Base-by-base conservation (phyloP, 2,797 vertebrate species). In the Notolabrus celidotus region DNA sequence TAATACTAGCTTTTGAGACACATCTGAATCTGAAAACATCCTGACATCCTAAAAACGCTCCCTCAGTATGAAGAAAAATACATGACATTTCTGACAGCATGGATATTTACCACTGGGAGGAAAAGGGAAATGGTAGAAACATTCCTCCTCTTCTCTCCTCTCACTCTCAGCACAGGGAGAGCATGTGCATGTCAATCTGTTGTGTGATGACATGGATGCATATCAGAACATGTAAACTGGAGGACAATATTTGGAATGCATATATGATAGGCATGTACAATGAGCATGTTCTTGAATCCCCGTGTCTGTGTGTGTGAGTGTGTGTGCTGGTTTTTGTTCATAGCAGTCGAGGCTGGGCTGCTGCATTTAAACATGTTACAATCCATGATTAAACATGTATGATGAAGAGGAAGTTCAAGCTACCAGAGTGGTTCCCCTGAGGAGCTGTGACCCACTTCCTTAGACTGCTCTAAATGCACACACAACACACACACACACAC, bases 351-450 rank as follows among this genome's bases (percentile, higher is more conserved):
- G 17, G 63, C 60, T 67, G 19, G 47, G 54, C 71, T 7, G 7
- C 57, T 77, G 79, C 57, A 38, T 84, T 82, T 74, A 82, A 88
- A 80, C 74, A 80, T 69, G 65, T 83, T 83, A 86, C 73, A 74
- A 83, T 87, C 55, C 61, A 59, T 79, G 81, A 91, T 93, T 88
- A 92, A 91, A 86, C 87, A 88, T 92, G 89, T 64, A 91, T 91
- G 87, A 82, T 77, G 51, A 71, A 79, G 68, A 72, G n/a, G 84
- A 92, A 87, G 84, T 88, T 84, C 67, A 82, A 76, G 74, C 84
- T 83, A 72, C 66, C 78, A 72, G 76, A 86, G 75, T 66, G 70
- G 71, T 57, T 90, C 82, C 87, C 87, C 74, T 2, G 80, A 89
- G 92, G 80, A 79, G 67, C 79, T 45, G 45, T 91, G 92, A 92